These are phyloP conservation scores for Natrix natrix DNA, from an alignment of 2,797 vertebrate species.

Conservation along the genomic window DNA sequence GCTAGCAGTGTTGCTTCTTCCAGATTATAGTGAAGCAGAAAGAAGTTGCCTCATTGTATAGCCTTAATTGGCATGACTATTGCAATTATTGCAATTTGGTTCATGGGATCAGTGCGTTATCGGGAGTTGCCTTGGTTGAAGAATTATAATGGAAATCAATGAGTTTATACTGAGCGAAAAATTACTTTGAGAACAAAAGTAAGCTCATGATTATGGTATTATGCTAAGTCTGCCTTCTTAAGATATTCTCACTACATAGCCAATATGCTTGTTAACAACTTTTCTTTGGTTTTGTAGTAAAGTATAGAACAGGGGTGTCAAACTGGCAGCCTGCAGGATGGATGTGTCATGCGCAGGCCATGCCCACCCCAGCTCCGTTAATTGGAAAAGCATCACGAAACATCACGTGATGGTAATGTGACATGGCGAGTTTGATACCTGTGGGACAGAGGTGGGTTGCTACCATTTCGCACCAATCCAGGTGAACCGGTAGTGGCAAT, in stretches of 20 bases:
- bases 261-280: not conserved
- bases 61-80: not conserved
- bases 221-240: not conserved
- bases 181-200: slow-evolving; percentile 10
- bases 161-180: slow-evolving; percentile 13
- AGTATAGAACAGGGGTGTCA: not conserved
- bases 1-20: not conserved
- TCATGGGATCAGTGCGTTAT: not conserved
- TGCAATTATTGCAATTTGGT: not conserved
- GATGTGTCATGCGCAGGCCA: too few relatives aligned
- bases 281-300: not conserved
- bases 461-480: too few relatives aligned
- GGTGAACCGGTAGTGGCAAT: too few relatives aligned
- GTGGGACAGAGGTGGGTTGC: too few relatives aligned
- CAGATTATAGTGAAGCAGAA: not conserved
- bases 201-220: not conserved
- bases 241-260: not conserved
- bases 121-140: not conserved
- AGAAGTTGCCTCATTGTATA: not conserved
- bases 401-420: fast-evolving
- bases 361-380: too few relatives aligned
- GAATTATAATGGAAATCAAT: not conserved
- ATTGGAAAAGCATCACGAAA: too few relatives aligned
- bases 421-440: too few relatives aligned
- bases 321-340: too few relatives aligned